Conservation (phyloP, 2,113 vertebrate species). For the Shinisaurus crocodilurus region DNA sequence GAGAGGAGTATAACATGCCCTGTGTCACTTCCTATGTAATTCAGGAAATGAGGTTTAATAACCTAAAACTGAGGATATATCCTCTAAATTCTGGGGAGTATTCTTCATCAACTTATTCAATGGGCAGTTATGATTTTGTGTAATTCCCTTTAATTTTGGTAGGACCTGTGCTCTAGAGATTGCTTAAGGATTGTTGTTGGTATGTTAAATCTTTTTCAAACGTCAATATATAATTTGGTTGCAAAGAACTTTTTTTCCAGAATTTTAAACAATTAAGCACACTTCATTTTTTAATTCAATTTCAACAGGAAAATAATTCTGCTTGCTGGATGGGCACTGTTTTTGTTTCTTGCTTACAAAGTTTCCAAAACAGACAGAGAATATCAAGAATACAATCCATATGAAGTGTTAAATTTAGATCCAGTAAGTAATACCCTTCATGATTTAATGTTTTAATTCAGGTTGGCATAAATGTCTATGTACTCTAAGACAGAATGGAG, state of each 20-base stretch:
- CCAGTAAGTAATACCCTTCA: slow-evolving; percentile 83
- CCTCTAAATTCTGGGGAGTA: background rate
- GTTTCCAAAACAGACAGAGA: slow-evolving; percentile 97
- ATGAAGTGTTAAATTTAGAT: slow-evolving; percentile 94
- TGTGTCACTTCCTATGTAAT: background rate
- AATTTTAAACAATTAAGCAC: slow-evolving; percentile 31
- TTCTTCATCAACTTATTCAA: background rate
- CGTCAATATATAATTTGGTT: slow-evolving; percentile 13
- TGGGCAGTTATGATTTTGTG: background rate
- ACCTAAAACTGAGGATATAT: background rate
- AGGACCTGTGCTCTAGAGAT: background rate
- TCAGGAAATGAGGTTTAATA: background rate
- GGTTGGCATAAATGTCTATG: background rate
- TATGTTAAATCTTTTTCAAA: background rate
- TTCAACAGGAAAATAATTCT: slow-evolving; percentile 91
- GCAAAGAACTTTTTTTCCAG: background rate
- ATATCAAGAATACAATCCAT: slow-evolving; percentile 99
- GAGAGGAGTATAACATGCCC: background rate
- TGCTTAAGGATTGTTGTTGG: background rate
- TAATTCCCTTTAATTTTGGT: background rate
- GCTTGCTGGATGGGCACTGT: slow-evolving; percentile 96
- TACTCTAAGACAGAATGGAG: background rate
- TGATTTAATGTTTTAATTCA: background rate
- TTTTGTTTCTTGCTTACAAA: slow-evolving; percentile 96
- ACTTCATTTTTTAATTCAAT: slow-evolving; percentile 28